phyloP scores from a whole-genome alignment of 2,113 vertebrate genomes.

The Tautogolabrus adspersus region DNA sequence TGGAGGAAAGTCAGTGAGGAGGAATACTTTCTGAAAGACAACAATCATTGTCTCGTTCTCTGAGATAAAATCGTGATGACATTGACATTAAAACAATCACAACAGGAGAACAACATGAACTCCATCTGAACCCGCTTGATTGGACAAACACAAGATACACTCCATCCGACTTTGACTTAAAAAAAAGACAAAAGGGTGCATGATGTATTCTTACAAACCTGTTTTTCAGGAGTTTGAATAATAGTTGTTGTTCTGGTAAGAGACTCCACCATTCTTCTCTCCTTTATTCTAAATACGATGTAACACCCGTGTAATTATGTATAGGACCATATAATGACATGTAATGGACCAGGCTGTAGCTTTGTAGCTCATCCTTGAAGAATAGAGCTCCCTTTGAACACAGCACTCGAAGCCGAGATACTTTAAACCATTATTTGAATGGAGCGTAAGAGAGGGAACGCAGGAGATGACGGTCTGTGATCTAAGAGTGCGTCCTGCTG shows the following conservation, averaged over 20 bases:
- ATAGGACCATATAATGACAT: constrained; percentile 5
- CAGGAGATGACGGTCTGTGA: constrained; percentile 22
- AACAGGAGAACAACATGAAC: no score
- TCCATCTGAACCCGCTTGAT: no score
- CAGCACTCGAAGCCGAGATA: background rate
- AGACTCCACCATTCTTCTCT: background rate
- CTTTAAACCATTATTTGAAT: constrained; percentile 21
- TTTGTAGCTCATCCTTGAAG: constrained; percentile 20
- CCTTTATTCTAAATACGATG: background rate
- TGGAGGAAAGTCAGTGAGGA: no score
- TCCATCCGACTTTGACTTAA: no score
- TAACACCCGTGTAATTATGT: constrained; percentile 9
- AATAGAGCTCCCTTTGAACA: constrained; percentile 27
- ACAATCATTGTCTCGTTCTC: no score
- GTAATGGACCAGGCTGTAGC: constrained; percentile 20
- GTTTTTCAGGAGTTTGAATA: background rate
- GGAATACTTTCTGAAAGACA: no score
- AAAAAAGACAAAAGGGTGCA: no score
- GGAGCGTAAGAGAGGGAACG: background rate
- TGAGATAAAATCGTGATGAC: no score
- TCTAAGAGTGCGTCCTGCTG: constrained; percentile 3
- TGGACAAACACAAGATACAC: no score
- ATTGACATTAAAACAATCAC: no score
- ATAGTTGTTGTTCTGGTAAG: background rate
- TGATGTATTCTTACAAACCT: no score